These are phyloP conservation scores for Auanema freiburgensis DNA, from an alignment of 2,888 invertebrate genomes.

Conservation along the genomic window DNA sequence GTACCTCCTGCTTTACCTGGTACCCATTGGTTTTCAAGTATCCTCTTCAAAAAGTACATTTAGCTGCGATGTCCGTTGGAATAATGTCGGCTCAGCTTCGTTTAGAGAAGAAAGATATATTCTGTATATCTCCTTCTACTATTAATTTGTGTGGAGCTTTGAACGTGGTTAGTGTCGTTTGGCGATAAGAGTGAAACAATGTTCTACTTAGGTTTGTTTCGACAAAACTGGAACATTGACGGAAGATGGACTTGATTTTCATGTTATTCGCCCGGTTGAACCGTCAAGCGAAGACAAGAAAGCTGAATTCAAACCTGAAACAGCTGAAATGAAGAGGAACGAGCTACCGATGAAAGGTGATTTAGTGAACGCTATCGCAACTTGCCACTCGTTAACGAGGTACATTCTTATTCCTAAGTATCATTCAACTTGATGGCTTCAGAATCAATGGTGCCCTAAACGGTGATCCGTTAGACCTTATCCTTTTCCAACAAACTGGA, in stretches of 20 bases:
- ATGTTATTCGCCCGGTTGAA: conserved; percentile 39
- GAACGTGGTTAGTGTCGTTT: conserved; percentile 61
- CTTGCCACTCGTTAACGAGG: conserved; percentile 57
- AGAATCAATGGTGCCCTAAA: conserved; percentile 78
- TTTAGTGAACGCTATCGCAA: conserved; percentile 54
- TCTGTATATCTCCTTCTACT: conserved; percentile 68
- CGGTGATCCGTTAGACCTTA: conserved; percentile 69
- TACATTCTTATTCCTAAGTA: conserved; percentile 8
- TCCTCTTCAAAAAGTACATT: conserved; percentile 4
- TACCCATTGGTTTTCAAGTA: conserved; percentile 1
- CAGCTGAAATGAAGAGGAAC: conserved; percentile 41
- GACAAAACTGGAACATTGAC: conserved; percentile 68
- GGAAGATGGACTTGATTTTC: conserved; percentile 64
- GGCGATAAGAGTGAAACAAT: not conserved
- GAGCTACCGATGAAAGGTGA: conserved; percentile 49
- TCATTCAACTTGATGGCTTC: conserved; percentile 3
- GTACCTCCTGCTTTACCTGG: conserved; percentile 85
- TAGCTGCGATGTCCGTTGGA: conserved; percentile 71
- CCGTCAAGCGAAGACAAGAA: not conserved
- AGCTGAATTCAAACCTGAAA: conserved; percentile 41
- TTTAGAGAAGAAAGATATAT: conserved; percentile 67
- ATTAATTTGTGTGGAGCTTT: conserved; percentile 69
- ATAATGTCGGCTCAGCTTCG: conserved; percentile 68
- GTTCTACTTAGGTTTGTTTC: conserved; percentile 65
- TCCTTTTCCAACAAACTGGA: conserved; percentile 61